These are phyloP conservation scores for Camponotus pennsylvanicus DNA, from an alignment of 1,140 invertebrate genomes.

Conservation along the genomic window DNA sequence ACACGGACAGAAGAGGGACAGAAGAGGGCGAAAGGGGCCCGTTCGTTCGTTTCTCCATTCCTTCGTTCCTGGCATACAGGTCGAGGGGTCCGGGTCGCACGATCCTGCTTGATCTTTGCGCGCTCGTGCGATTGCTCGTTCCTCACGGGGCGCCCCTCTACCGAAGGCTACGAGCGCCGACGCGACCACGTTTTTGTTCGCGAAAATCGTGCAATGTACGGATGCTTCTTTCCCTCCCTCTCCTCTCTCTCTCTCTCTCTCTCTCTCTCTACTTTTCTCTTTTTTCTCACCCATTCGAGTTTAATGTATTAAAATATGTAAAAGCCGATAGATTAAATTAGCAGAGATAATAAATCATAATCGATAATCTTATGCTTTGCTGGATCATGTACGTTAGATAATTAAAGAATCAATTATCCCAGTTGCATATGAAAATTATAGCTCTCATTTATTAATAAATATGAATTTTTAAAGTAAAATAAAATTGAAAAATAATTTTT, in stretches of 20 bases:
- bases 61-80: constrained; percentile 75
- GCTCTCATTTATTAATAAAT: not conserved
- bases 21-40: constrained; percentile 66
- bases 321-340: not conserved
- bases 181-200: constrained; percentile 69
- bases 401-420: not conserved
- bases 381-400: not conserved
- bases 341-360: not conserved
- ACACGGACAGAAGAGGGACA: constrained; percentile 54
- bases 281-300: not conserved
- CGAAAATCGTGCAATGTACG: constrained; percentile 13
- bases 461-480: constrained; percentile 4
- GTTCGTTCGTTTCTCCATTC: constrained; percentile 64
- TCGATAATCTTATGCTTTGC: not conserved
- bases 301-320: not conserved
- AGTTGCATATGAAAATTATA: not conserved
- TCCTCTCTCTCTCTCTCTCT: not conserved
- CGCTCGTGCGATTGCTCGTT: constrained; percentile 85
- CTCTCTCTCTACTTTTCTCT: not conserved
- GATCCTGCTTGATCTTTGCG: constrained; percentile 86
- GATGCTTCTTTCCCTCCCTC: not conserved
- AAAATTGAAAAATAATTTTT: not conserved
- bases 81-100: constrained; percentile 86
- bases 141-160: constrained; percentile 76
- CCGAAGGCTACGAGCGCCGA: constrained; percentile 80